Evolutionary conservation across 2,113 vertebrate genomes (phyloP), one percentile per base, ranked within the genome.

Genomic region (Notothenia rossii): DNA sequence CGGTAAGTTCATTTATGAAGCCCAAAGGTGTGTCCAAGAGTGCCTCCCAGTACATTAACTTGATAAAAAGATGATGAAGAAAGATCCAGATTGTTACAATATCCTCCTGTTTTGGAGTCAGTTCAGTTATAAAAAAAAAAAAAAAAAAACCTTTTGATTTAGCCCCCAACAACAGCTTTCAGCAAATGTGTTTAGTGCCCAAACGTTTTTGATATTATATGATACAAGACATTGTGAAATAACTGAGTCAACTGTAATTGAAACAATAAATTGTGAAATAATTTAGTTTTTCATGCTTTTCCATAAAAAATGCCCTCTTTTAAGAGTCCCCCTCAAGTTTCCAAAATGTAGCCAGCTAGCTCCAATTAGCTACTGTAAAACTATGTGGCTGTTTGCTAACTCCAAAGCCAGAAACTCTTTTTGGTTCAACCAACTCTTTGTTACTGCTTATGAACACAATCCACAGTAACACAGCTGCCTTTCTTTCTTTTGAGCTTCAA

Each of bases 71-170:
- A 29, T 18, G 6, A 36, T 36, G 6, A 17, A 54, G 49, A 18
- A 2, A 29, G 10, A 0, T 65, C 40, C 53, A 62, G 53, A 53
- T 73, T 61, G 54, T 53, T 50, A 10, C 50, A 7, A 20, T 67
- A 33, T 2, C 49, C 74, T 75, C 69, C 70, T 45, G 8, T 58
- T 79, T n/a, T 22, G n/a, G 54, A 64, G 49, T 63, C 69, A 17
- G 7, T 65, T 50, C 18, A 59, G 12, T 5, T 4, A 7, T 56
- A 51, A 51, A 20, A 69, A 50, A 68, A 53, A 51, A 60, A 6
- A 36, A 22, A 5, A 36, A 36, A 36, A 1, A 0, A 36, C 5
- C 29, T 22, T 18, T 49, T 18, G 5, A 62, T 22, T 13, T 10
- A 64, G 43, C 17, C 17, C n/a, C 25, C 43, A 49, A 20, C 43